Evolutionary conservation across 2,113 vertebrate species (phyloP).

Genomic region (Aramus guarauna): DNA sequence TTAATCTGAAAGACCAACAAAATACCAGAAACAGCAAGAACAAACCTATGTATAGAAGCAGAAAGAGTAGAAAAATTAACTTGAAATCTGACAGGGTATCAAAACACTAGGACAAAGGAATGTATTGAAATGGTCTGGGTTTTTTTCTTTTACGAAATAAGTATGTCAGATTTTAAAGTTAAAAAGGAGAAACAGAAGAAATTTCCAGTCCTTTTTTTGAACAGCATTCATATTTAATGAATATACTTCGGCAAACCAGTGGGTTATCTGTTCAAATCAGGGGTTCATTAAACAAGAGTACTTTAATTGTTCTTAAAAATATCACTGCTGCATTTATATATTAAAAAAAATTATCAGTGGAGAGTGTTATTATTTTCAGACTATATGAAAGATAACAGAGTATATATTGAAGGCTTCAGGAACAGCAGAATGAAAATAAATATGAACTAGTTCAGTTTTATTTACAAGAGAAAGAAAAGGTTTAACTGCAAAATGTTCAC

Average conservation of each 20-base stretch:
- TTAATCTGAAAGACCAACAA: not conserved
- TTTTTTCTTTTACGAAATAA: not conserved
- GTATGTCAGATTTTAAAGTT: not conserved
- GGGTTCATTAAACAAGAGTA: not conserved
- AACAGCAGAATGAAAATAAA: not conserved
- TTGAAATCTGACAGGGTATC: not conserved
- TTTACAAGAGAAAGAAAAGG: not conserved
- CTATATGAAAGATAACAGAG: not conserved
- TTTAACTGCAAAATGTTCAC: not conserved
- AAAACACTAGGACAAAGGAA: not conserved
- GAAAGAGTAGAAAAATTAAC: not conserved
- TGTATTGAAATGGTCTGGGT: not conserved
- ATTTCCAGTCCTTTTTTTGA: not conserved
- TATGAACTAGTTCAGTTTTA: not conserved
- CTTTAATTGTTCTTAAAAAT: not conserved
- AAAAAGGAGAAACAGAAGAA: not conserved
- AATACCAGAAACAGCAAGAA: not conserved
- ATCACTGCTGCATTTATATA: not conserved
- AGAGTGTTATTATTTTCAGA: not conserved
- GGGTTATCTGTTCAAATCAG: not conserved
- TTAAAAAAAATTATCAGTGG: not conserved
- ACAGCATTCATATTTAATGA: not conserved
- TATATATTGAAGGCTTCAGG: not conserved
- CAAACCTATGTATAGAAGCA: fast-evolving
- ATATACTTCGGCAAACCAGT: not conserved